phyloP scores from a whole-genome alignment of 1,140 invertebrate species.

The Pteromalus puparum region DNA sequence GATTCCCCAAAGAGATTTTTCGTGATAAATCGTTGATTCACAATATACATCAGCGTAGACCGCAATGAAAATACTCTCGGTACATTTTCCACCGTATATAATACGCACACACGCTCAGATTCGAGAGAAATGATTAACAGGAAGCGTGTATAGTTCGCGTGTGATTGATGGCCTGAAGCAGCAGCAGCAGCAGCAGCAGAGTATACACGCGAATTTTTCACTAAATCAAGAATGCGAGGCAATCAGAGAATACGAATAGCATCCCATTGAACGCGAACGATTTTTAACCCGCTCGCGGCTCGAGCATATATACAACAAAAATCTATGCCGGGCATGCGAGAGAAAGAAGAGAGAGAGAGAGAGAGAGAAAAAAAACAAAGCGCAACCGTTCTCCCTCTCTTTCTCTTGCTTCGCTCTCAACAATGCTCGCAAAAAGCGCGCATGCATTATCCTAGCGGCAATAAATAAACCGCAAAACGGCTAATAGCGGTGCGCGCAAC shows the following conservation, averaged over 20 bases:
- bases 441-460: slow-evolving; percentile 7
- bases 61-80: background rate
- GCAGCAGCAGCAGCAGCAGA: no score
- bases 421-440: background rate
- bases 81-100: background rate
- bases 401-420: background rate
- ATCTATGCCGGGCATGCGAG: background rate
- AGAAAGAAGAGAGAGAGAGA: background rate
- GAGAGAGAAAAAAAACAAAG: background rate
- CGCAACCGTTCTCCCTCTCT: background rate
- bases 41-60: no score
- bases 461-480: slow-evolving; percentile 38
- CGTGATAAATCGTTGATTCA: background rate
- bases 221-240: background rate
- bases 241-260: background rate
- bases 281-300: background rate
- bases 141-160: background rate
- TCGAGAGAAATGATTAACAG: background rate
- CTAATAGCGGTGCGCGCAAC: background rate
- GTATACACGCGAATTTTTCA: background rate
- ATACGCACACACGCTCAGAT: no score
- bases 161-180: background rate
- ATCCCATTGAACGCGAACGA: background rate
- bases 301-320: background rate
- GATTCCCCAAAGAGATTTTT: slow-evolving; percentile 1